Evolutionary conservation across 2,113 vertebrate species (phyloP).

Genomic region (Alces alces): DNA sequence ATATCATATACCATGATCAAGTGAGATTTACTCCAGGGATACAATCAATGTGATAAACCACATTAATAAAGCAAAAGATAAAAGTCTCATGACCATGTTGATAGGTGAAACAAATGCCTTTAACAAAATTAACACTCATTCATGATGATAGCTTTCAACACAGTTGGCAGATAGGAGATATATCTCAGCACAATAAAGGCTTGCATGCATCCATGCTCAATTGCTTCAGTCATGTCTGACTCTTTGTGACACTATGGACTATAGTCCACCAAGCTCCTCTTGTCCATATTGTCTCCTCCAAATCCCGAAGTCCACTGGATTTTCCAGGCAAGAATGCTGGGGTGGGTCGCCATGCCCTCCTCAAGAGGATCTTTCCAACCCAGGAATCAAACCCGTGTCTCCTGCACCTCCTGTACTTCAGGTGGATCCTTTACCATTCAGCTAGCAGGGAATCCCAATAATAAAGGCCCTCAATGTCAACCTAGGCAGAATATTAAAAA

Average conservation of each 20-base stretch:
- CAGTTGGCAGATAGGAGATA: background rate
- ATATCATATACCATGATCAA: background rate
- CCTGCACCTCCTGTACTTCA: background rate
- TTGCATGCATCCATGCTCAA: background rate
- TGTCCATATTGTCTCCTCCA: background rate
- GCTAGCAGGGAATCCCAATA: background rate
- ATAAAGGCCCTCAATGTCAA: background rate
- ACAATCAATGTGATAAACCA: background rate
- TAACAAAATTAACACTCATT: background rate
- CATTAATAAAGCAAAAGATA: background rate
- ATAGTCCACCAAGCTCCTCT: background rate
- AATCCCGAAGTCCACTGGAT: background rate
- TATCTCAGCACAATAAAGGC: background rate
- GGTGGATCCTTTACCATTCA: background rate
- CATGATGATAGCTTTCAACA: background rate
- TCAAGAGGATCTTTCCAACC: background rate
- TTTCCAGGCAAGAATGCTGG: background rate
- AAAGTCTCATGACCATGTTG: background rate
- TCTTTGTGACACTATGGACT: background rate
- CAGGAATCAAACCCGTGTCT: background rate
- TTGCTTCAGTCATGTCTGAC: background rate
- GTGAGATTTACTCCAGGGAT: background rate
- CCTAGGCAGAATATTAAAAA: background rate
- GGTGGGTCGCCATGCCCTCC: background rate
- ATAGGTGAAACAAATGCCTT: background rate